Conservation (phyloP, 2,797 vertebrate species). For the Siniperca scherzeri region DNA sequence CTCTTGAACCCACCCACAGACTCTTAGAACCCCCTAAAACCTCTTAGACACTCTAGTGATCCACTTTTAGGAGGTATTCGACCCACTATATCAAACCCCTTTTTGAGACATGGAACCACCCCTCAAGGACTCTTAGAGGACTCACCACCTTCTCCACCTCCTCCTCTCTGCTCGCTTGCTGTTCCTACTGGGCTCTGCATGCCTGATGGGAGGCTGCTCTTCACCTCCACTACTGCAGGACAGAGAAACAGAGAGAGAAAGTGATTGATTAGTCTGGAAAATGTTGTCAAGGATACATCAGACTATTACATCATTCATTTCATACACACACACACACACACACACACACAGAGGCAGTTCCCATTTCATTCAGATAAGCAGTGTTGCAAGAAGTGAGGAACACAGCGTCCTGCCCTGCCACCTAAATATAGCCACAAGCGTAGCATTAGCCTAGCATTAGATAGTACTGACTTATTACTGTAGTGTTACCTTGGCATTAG, state of each 20-base stretch:
- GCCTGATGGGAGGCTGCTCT: constrained; percentile 88
- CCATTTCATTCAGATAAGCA: constrained; percentile 55
- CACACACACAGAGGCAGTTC: constrained; percentile 11
- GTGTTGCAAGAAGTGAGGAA: constrained; percentile 50
- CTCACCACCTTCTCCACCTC: constrained; percentile 74
- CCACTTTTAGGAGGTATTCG: neutral
- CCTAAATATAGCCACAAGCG: constrained; percentile 60
- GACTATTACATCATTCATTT: constrained; percentile 54
- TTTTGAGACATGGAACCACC: neutral
- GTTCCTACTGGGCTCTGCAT: constrained; percentile 90
- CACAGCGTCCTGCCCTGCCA: constrained; percentile 32
- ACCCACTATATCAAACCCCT: neutral
- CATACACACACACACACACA: constrained; percentile 16
- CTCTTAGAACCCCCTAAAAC: neutral
- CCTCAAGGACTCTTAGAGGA: constrained; percentile 49
- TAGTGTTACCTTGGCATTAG: constrained; percentile 28
- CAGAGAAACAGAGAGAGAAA: constrained; percentile 21
- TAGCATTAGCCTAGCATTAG: constrained; percentile 41
- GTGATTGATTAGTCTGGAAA: constrained; percentile 49
- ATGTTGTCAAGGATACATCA: constrained; percentile 36
- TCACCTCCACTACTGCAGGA: constrained; percentile 88
- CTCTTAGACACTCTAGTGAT: neutral
- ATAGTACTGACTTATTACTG: constrained; percentile 26
- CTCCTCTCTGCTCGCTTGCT: constrained; percentile 81
- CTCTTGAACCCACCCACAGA: neutral